Base-by-base conservation (phyloP, 35 echinoderm and acorn worm species). In the Anneissia japonica region DNA sequence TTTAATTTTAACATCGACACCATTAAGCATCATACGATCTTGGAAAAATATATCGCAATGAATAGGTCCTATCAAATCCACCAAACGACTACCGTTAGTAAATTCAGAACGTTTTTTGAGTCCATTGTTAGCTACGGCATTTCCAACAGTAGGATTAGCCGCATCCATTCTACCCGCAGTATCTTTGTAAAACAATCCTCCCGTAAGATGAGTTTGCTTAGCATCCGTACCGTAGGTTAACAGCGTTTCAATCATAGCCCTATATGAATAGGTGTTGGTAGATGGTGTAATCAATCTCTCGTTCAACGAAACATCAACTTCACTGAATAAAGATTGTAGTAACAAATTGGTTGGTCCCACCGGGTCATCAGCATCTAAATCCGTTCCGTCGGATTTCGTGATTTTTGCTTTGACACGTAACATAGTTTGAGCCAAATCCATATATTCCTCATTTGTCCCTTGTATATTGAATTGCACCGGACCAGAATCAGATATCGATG, bases 1-100 rank as follows among this genome's bases (percentile, higher is more conserved):
- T 72, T 92, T 92, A 11, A 92, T 16, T 37, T 87, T 87, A 2
- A 92, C 0, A 34, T 83, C 76, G 0, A 92, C 85, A 4, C 85
- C 87, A 29, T 74, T 90, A 0, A 93, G 75, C 77, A 93, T 35
- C 37, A 90, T 55, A 43, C 73, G 75, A 46, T 82, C 64, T 77
- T 90, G 87, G 78, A 94, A 93, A 81, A 82, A 90, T 72, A 94
- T 94, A 43, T 94, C 88, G 43, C 83, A 83, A 83, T 94, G 92
- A 77, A 94, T 81, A 31, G 83, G 77, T 32, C 92, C 92, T 30
- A 86, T 3, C 88, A 94, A 28, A 77, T 94, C 88, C 10, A 94
- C 88, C 72, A 74, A 72, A 14, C 75, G 74, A 38, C 79, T 87
- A 11, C 79, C 31, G 9, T 40, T 80, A 0, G 76, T 93, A 46